A percentile compares a stretch with the other conserved stretches of the same genome.
phyloP scores from a whole-genome alignment of 2,797 vertebrate species.

The Rhynchonycteris naso region DNA sequence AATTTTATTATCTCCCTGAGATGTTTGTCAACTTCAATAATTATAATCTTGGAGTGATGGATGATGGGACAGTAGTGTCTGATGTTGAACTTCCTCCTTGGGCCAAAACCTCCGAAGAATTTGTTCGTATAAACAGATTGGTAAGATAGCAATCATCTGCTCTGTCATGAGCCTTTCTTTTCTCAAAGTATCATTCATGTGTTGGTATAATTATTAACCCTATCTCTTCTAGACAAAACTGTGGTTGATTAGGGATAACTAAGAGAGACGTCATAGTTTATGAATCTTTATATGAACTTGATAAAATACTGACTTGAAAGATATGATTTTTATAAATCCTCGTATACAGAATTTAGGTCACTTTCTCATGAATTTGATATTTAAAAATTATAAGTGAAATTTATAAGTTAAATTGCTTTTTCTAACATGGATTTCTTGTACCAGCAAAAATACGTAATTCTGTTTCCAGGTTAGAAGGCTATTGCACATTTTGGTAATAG shows the following conservation, averaged over 20 bases:
- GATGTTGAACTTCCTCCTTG: conserved; percentile 98
- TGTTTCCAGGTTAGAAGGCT: neutral
- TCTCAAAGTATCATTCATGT: conserved; percentile 60
- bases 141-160: conserved; percentile 87
- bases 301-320: conserved; percentile 1
- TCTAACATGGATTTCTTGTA: neutral
- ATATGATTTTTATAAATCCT: neutral
- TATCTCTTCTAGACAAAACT: conserved; percentile 23
- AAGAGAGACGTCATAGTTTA: neutral
- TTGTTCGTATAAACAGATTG: conserved; percentile 97
- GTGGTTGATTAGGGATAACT: neutral
- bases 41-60: conserved; percentile 99
- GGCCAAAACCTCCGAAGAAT: conserved; percentile 98
- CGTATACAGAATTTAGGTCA: conserved; percentile 12
- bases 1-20: conserved; percentile 99
- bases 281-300: neutral
- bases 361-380: neutral
- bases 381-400: neutral
- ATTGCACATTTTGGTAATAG: neutral
- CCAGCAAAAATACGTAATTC: conserved; percentile 1
- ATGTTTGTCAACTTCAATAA: conserved; percentile 98
- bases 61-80: conserved; percentile 95
- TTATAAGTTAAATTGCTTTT: neutral
- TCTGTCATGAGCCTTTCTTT: conserved; percentile 63
- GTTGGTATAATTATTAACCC: conserved; percentile 62